phyloP scores from a whole-genome alignment of 2,888 invertebrate genomes.

The Nebria salina region DNA sequence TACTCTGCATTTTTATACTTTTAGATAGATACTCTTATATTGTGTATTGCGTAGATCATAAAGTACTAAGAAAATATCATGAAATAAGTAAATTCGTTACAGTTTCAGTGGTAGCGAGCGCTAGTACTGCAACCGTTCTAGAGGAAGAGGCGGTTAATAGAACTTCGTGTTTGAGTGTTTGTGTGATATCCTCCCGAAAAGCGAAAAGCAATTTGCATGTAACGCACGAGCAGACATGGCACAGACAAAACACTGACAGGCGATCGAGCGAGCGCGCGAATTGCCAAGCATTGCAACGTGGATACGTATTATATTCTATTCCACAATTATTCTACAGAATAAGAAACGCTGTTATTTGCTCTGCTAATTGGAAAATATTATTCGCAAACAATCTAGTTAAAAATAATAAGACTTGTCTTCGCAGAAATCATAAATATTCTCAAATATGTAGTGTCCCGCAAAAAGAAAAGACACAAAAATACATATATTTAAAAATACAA shows the following conservation, averaged over 20 bases:
- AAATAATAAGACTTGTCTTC: not conserved
- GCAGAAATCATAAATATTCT: not conserved
- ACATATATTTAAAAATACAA: too few species aligned
- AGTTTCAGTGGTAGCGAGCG: not conserved
- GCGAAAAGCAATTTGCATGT: constrained; percentile 45
- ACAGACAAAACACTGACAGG: constrained; percentile 40
- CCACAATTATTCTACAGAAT: not conserved
- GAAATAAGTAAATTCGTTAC: not conserved
- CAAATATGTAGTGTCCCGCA: not conserved
- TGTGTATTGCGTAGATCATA: not conserved
- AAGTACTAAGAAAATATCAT: not conserved
- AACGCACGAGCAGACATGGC: constrained; percentile 37
- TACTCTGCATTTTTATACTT: too few species aligned
- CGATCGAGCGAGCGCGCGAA: constrained; percentile 13
- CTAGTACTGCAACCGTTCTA: not conserved
- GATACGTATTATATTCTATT: not conserved
- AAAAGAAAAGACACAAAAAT: too few species aligned
- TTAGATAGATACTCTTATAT: not conserved
- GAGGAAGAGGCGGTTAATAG: not conserved
- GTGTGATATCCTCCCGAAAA: constrained; percentile 17
- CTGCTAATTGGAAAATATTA: not conserved
- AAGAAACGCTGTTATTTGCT: not conserved
- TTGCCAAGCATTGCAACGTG: not conserved
- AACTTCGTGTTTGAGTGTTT: not conserved
- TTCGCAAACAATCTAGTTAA: not conserved